phyloP scores from a whole-genome alignment of 2,797 vertebrate genomes.

The Spheniscus humboldti region DNA sequence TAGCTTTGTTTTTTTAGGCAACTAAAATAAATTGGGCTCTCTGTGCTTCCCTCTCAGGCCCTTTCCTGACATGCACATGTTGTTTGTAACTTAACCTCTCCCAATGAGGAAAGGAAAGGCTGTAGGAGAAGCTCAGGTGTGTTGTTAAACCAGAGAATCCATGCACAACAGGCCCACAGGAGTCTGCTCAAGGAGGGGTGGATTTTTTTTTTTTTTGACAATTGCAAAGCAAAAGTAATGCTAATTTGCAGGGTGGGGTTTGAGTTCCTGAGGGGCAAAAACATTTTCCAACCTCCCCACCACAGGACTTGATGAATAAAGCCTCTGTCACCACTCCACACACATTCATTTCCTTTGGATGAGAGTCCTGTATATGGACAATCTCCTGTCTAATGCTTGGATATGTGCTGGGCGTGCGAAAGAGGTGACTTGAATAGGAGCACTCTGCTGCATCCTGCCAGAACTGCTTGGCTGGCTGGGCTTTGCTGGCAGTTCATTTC shows the following conservation, averaged over 20 bases:
- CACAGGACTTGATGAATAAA: background rate
- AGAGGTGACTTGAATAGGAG: background rate
- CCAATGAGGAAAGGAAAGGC: background rate
- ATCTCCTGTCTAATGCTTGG: background rate
- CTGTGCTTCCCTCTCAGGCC: background rate
- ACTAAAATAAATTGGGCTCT: background rate
- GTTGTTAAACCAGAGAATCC: background rate
- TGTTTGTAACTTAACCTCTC: background rate
- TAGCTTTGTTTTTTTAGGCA: background rate
- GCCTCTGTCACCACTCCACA: background rate
- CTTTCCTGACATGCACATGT: background rate
- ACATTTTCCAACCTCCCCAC: background rate
- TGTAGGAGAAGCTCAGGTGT: background rate
- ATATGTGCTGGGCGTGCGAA: background rate
- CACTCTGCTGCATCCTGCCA: background rate
- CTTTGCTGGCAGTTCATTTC: background rate
- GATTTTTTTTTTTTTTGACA: background rate
- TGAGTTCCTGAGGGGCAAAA: background rate
- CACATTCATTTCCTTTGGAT: background rate
- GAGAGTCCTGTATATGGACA: background rate
- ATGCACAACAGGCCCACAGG: background rate
- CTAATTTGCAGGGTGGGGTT: background rate
- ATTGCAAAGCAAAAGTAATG: background rate
- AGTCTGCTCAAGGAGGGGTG: background rate
- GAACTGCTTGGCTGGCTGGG: background rate